phyloP scores from a whole-genome alignment of 2,888 invertebrate species.

The Lordiphosa andalusiaca region DNA sequence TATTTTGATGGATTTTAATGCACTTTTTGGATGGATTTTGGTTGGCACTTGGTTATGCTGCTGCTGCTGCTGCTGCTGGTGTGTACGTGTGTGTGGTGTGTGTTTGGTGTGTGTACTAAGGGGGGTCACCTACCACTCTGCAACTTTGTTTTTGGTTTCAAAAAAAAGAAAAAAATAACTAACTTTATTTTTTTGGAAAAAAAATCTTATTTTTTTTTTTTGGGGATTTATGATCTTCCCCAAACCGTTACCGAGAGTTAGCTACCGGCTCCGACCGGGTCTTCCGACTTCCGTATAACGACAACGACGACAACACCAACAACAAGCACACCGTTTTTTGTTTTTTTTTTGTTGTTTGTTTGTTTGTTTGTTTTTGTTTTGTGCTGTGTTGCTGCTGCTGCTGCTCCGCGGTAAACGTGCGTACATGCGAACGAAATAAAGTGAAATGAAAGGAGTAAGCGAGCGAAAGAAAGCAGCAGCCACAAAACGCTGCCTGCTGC shows the following conservation, averaged over 20 bases:
- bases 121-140: too few species aligned
- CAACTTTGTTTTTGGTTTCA: too few species aligned
- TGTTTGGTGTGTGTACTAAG: too few species aligned
- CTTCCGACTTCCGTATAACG: conserved; percentile 21
- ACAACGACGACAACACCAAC: conserved; percentile 39
- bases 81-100: too few species aligned
- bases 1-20: not conserved
- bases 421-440: conserved; percentile 81
- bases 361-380: conserved; percentile 27
- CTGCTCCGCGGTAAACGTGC: conserved; percentile 80
- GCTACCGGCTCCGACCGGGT: too few species aligned
- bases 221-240: conserved; percentile 3
- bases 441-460: conserved; percentile 81
- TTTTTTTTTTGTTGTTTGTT: conserved; percentile 25
- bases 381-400: conserved; percentile 44
- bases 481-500: conserved; percentile 44
- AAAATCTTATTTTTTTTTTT: not conserved
- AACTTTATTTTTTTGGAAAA: too few species aligned
- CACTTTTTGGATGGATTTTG: not conserved
- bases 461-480: conserved; percentile 80
- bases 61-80: too few species aligned
- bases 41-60: too few species aligned
- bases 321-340: conserved; percentile 22
- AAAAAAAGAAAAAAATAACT: too few species aligned
- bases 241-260: conserved; percentile 9